phyloP scores from a whole-genome alignment of 92 coral and sea anemone genomes.

The Epizoanthus ramosus region DNA sequence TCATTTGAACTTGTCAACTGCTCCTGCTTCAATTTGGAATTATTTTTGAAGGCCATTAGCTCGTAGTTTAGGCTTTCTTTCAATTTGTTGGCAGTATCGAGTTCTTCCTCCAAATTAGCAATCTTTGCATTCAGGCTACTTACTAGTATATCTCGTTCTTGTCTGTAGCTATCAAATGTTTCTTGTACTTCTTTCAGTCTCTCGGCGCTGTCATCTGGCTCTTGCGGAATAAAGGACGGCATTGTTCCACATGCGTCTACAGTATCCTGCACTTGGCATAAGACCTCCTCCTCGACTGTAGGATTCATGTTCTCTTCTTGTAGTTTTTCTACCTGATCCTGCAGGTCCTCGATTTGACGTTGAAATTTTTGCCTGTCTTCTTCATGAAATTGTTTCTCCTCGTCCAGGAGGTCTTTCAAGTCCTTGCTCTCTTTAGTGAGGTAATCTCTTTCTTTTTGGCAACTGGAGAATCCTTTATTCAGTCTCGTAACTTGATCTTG shows the following conservation, averaged over 20 bases:
- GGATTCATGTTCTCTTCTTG: conserved; percentile 1
- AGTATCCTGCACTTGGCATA: conserved; percentile 14
- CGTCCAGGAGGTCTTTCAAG: neutral
- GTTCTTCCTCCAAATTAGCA: conserved; percentile 13
- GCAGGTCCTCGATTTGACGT: conserved; percentile 8
- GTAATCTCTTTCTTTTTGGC: conserved; percentile 6
- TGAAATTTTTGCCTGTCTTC: neutral
- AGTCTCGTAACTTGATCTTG: conserved; percentile 50
- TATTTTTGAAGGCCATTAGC: conserved; percentile 23
- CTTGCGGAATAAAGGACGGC: too few relatives aligned
- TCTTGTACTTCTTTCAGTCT: conserved; percentile 11
- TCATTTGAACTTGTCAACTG: conserved; percentile 46
- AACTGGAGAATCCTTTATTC: conserved; percentile 51
- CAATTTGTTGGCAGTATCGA: conserved; percentile 1
- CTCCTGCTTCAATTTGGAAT: conserved; percentile 20
- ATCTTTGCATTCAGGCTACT: neutral
- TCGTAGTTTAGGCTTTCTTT: conserved; percentile 32
- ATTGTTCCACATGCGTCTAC: conserved; percentile 11
- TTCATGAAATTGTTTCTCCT: neutral
- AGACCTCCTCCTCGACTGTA: conserved; percentile 15
- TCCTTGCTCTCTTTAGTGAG: conserved; percentile 16
- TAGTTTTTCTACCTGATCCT: neutral
- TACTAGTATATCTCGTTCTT: conserved; percentile 7
- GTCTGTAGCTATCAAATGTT: conserved; percentile 11
- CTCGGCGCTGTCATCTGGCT: neutral